A percentile compares a stretch with the other conserved stretches of the same genome.
Conservation (phyloP, 2,113 vertebrate genomes). For the Datnioides undecimradiatus region DNA sequence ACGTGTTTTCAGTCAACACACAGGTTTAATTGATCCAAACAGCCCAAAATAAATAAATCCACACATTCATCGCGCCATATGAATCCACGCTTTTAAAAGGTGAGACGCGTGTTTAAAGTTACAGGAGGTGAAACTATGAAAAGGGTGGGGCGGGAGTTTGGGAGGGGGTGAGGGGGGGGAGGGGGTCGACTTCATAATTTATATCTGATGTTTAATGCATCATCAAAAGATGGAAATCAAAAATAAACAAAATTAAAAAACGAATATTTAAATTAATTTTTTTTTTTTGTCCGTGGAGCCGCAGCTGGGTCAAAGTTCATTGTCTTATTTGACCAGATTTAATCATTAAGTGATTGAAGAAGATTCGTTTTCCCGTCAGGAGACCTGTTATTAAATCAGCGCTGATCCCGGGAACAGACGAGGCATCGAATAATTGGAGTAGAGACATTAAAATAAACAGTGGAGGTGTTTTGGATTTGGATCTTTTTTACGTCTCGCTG, state of each 20-base stretch:
- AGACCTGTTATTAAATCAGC: background rate
- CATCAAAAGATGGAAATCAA: background rate
- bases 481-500: background rate
- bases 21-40: background rate
- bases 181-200: conserved; percentile 25
- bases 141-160: too few species aligned
- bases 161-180: background rate
- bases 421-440: background rate
- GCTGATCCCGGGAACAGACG: background rate
- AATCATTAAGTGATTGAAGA: too few species aligned
- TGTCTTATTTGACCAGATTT: background rate
- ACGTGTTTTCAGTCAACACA: background rate
- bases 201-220: conserved; percentile 40
- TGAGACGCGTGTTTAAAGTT: conserved; percentile 31
- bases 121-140: background rate
- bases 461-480: background rate
- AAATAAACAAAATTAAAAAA: background rate
- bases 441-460: too few species aligned
- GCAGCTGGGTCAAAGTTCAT: background rate
- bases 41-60: background rate
- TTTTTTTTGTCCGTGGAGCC: background rate
- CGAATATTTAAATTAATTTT: background rate
- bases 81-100: conserved; percentile 1
- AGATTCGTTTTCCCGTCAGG: too few species aligned
- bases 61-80: background rate